Conservation (phyloP, 1,140 invertebrate species). For the Lithobius niger region DNA sequence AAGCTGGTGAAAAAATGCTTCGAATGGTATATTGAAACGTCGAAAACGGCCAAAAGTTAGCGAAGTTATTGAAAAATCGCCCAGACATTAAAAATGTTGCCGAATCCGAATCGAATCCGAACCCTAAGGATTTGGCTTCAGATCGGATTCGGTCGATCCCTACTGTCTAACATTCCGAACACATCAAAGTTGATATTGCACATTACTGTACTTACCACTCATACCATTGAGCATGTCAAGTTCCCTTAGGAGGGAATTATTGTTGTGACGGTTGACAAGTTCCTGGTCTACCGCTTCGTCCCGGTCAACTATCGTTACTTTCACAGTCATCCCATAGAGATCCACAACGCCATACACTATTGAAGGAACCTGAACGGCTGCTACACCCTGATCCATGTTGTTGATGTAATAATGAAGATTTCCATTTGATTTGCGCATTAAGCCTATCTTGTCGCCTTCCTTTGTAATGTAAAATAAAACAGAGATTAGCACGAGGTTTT, state of each 20-base stretch:
- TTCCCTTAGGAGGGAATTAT: conserved; percentile 6
- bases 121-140: too few relatives aligned
- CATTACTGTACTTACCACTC: not conserved
- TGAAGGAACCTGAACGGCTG: conserved; percentile 57
- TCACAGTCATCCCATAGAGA: conserved; percentile 92
- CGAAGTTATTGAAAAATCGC: too few relatives aligned
- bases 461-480: too few relatives aligned
- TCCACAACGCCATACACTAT: conserved; percentile 86
- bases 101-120: too few relatives aligned
- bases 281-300: conserved; percentile 60
- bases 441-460: conserved; percentile 76
- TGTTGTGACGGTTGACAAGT: conserved; percentile 42
- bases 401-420: conserved; percentile 89
- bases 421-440: conserved; percentile 65
- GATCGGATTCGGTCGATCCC: too few relatives aligned
- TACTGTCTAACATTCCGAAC: too few relatives aligned
- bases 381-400: conserved; percentile 79
- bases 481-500: not conserved
- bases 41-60: too few relatives aligned
- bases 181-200: too few relatives aligned
- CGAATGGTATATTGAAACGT: too few relatives aligned
- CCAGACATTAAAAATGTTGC: too few relatives aligned
- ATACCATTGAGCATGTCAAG: conserved; percentile 2
- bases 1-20: too few relatives aligned
- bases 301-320: conserved; percentile 65